phyloP scores from a whole-genome alignment of 2,888 invertebrate species.

The Pyralis farinalis region DNA sequence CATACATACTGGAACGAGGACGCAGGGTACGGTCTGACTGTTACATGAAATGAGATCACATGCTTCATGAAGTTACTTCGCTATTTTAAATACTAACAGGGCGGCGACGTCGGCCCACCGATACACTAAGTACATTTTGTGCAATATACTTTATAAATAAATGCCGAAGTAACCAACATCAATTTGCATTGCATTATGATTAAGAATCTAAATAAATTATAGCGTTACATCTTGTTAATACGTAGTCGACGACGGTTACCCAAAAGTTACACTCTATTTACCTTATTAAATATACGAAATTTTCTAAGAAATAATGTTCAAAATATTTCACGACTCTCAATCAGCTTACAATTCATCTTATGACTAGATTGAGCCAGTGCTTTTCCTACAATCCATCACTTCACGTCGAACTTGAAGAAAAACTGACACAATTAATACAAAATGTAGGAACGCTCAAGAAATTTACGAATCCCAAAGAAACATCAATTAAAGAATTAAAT shows the following conservation, averaged over 20 bases:
- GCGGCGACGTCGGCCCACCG: slow-evolving; percentile 38
- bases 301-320: slow-evolving; percentile 54
- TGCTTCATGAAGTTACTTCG: slow-evolving; percentile 52
- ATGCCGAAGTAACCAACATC: slow-evolving; percentile 58
- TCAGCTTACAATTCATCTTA: slow-evolving; percentile 76
- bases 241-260: slow-evolving; percentile 49
- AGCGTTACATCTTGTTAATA: slow-evolving; percentile 50
- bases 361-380: slow-evolving; percentile 80
- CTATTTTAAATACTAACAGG: slow-evolving; percentile 45
- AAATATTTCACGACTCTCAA: slow-evolving; percentile 62
- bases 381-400: slow-evolving; percentile 56
- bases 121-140: slow-evolving; percentile 76
- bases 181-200: slow-evolving; percentile 48
- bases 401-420: slow-evolving; percentile 57
- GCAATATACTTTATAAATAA: slow-evolving; percentile 69
- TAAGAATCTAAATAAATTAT: slow-evolving; percentile 51
- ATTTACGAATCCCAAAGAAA: slow-evolving; percentile 45
- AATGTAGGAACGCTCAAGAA: slow-evolving; percentile 71
- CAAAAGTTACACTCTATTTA: slow-evolving; percentile 46
- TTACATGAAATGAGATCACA: slow-evolving; percentile 72
- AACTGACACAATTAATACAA: slow-evolving; percentile 73
- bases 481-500: slow-evolving; percentile 28
- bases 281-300: slow-evolving; percentile 59
- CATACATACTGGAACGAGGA: slow-evolving; percentile 42
- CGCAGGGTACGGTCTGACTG: slow-evolving; percentile 40